These are phyloP conservation scores for Drosophila stalkeri DNA, from an alignment of 2,888 invertebrate genomes.

Conservation along the genomic window DNA sequence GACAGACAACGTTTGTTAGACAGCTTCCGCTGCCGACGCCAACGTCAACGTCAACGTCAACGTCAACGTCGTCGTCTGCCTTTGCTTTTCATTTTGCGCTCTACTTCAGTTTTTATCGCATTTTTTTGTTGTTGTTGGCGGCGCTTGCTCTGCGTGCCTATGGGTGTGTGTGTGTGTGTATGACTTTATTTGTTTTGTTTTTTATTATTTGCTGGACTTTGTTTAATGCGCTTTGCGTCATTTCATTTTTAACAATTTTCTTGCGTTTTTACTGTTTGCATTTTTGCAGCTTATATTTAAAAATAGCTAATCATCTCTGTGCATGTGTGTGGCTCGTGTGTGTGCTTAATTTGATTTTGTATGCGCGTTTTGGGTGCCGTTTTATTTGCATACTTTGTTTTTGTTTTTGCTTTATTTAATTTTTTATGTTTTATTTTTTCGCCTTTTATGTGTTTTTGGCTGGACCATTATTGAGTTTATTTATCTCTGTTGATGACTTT, in stretches of 20 bases:
- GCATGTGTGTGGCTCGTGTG: neutral
- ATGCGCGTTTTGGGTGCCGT: constrained; percentile 47
- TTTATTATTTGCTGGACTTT: constrained; percentile 44
- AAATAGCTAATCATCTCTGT: constrained; percentile 63
- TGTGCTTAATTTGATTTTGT: constrained; percentile 34
- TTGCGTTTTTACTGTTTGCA: constrained; percentile 50
- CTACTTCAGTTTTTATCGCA: constrained; percentile 65
- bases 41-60: constrained; percentile 12
- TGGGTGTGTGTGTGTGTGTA: neutral
- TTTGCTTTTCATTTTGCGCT: constrained; percentile 58
- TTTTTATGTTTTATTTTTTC: constrained; percentile 23
- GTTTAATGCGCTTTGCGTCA: constrained; percentile 77
- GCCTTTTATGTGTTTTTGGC: constrained; percentile 47
- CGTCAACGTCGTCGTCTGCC: constrained; percentile 26
- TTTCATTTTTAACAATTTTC: constrained; percentile 68
- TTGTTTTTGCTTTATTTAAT: neutral
- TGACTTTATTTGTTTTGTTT: constrained; percentile 45
- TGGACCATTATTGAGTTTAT: constrained; percentile 72
- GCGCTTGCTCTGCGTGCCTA: constrained; percentile 37
- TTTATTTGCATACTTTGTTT: constrained; percentile 63
- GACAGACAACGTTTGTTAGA: constrained; percentile 60
- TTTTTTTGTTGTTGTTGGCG: constrained; percentile 37
- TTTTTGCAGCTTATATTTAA: constrained; percentile 66
- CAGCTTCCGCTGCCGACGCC: constrained; percentile 63
- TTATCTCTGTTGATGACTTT: constrained; percentile 76